Evolutionary conservation across 2,113 vertebrate species (phyloP).

Genomic region (Trachemys scripta): DNA sequence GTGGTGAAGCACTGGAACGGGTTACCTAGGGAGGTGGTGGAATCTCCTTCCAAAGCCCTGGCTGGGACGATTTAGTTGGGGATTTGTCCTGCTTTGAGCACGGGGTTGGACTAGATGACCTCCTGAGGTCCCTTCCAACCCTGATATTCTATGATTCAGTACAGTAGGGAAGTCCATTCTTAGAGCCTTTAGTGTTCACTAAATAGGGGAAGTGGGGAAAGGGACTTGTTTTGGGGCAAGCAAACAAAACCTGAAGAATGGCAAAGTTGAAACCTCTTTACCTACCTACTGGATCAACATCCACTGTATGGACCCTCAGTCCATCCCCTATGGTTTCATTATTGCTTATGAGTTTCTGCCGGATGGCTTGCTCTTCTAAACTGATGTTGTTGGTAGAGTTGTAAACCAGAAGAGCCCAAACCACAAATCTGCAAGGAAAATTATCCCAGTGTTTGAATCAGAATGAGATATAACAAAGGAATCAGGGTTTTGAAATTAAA

Average conservation of each 20-base stretch:
- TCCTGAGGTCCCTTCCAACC: no score
- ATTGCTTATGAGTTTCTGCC: conserved; percentile 75
- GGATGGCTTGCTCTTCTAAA: conserved; percentile 81
- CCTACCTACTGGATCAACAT: conserved; percentile 85
- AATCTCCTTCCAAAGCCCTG: no score
- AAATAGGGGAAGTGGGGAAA: not conserved
- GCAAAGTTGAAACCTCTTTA: not conserved
- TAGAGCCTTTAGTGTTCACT: not conserved
- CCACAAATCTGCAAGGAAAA: conserved; percentile 78
- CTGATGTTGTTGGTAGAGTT: conserved; percentile 80
- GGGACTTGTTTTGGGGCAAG: not conserved
- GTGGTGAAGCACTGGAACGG: no score
- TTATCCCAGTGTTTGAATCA: conserved; percentile 28
- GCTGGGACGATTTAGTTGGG: no score
- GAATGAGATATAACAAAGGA: conserved; percentile 24
- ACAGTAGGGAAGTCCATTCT: not conserved
- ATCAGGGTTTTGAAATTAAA: conserved; percentile 20
- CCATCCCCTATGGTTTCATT: conserved; percentile 70
- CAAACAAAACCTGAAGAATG: not conserved
- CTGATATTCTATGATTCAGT: not conserved
- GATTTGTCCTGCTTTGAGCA: no score
- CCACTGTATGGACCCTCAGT: conserved; percentile 72
- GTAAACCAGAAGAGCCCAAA: conserved; percentile 89
- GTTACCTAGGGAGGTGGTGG: no score
- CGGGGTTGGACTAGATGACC: no score